Evolutionary conservation across 1,140 invertebrate genomes (phyloP).

Genomic region (Euwallacea similis): DNA sequence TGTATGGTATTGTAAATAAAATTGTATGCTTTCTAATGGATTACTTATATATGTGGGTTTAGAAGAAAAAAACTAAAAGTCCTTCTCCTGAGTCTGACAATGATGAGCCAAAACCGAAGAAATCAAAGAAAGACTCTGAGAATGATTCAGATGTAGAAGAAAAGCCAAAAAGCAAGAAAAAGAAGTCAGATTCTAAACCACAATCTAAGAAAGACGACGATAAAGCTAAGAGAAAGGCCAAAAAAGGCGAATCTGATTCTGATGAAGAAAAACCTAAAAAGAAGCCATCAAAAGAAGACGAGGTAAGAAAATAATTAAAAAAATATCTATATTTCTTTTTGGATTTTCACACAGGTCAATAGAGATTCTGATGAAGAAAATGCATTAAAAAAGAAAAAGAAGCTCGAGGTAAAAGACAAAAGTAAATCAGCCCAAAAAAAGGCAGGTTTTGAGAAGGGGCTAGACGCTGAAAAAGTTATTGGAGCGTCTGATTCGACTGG

Average conservation of each 20-base stretch:
- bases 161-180: conserved; percentile 40
- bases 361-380: conserved; percentile 40
- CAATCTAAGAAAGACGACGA: conserved; percentile 43
- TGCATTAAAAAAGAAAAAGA: conserved; percentile 41
- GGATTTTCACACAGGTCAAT: conserved; percentile 4
- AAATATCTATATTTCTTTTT: neutral
- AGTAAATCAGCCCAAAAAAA: conserved; percentile 48
- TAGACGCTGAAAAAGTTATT: conserved; percentile 93
- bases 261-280: conserved; percentile 41
- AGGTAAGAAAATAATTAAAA: conserved; percentile 23
- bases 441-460: conserved; percentile 84
- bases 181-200: conserved; percentile 35
- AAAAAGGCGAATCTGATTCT: conserved; percentile 52
- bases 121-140: conserved; percentile 38
- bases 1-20: no score
- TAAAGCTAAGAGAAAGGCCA: conserved; percentile 53
- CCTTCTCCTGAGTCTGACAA: conserved; percentile 40
- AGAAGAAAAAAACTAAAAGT: conserved; percentile 40
- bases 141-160: conserved; percentile 40
- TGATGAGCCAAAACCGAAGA: conserved; percentile 41
- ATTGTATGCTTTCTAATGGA: neutral
- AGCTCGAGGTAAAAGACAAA: conserved; percentile 36
- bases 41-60: conserved; percentile 6
- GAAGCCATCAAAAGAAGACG: conserved; percentile 31
- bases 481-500: conserved; percentile 94